phyloP scores from a whole-genome alignment of 2,888 invertebrate species.

The Phytoseiulus persimilis region DNA sequence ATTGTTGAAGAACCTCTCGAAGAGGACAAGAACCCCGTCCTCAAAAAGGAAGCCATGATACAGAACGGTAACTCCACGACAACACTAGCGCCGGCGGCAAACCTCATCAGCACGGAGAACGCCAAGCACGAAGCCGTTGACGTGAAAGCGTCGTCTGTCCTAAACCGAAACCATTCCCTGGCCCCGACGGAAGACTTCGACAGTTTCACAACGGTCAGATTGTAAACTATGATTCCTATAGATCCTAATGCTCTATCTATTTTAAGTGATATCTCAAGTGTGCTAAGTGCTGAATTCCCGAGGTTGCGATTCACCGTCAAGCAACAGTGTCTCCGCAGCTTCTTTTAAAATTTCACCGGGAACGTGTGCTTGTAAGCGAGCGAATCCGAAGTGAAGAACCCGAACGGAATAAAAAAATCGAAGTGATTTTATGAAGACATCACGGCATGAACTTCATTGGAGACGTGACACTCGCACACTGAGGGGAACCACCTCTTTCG shows the following conservation, averaged over 20 bases:
- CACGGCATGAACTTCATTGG: too few species aligned
- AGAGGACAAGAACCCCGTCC: background rate
- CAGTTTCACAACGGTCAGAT: background rate
- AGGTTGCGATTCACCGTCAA: too few species aligned
- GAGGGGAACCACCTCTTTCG: too few species aligned
- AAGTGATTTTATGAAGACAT: too few species aligned
- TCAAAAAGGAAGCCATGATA: background rate
- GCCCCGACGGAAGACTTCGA: background rate
- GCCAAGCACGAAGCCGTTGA: background rate
- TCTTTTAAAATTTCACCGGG: too few species aligned
- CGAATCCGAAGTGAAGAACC: too few species aligned
- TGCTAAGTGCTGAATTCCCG: too few species aligned
- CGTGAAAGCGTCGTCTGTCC: background rate
- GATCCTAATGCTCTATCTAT: background rate
- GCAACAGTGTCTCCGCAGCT: too few species aligned
- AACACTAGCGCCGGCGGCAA: background rate
- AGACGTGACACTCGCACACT: too few species aligned
- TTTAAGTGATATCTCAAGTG: background rate
- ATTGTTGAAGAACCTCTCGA: conserved; percentile 7
- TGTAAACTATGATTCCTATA: background rate
- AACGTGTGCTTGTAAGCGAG: too few species aligned
- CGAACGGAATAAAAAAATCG: too few species aligned
- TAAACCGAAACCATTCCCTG: background rate
- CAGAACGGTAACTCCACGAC: background rate
- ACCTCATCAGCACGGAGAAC: background rate